A percentile compares a stretch with the other conserved stretches of the same genome.
phyloP scores from a whole-genome alignment of 2,888 invertebrate species.

The Lymantria monacha region DNA sequence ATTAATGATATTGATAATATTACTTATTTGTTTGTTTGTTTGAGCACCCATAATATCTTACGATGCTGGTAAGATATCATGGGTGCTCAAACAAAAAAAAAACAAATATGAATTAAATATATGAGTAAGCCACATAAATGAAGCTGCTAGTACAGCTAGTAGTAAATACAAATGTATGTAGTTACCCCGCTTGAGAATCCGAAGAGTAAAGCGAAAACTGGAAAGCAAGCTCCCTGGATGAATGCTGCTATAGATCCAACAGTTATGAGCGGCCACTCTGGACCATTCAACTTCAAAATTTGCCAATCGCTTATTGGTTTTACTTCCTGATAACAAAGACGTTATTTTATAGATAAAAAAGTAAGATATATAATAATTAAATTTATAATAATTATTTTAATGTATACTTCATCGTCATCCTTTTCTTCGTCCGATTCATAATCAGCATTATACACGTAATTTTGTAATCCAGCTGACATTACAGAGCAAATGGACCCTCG shows the following conservation, averaged over 20 bases:
- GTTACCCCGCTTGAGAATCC: slow-evolving; percentile 85
- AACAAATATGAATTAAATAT: too few species aligned
- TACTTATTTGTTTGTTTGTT: too few species aligned
- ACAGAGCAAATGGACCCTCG: slow-evolving; percentile 70
- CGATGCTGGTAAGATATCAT: too few species aligned
- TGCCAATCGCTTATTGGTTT: slow-evolving; percentile 69
- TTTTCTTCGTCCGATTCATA: slow-evolving; percentile 54
- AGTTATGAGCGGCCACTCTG: slow-evolving; percentile 84
- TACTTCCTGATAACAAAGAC: slow-evolving; percentile 40
- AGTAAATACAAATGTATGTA: background rate
- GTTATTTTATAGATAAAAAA: background rate
- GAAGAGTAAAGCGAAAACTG: slow-evolving; percentile 86
- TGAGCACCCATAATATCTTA: too few species aligned
- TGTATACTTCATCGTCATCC: slow-evolving; percentile 59
- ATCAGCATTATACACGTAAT: slow-evolving; percentile 64
- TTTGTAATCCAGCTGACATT: slow-evolving; percentile 65
- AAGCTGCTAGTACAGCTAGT: too few species aligned
- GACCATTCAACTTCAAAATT: slow-evolving; percentile 82
- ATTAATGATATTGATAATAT: too few species aligned
- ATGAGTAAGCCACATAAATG: too few species aligned
- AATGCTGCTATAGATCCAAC: slow-evolving; percentile 84
- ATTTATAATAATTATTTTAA: background rate
- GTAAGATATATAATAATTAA: background rate
- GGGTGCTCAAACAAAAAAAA: too few species aligned
- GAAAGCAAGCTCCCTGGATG: slow-evolving; percentile 85